Evolutionary conservation across 2,888 invertebrate species (phyloP), one percentile per base, ranked within the genome.

Genomic region (Cheilosia soror): DNA sequence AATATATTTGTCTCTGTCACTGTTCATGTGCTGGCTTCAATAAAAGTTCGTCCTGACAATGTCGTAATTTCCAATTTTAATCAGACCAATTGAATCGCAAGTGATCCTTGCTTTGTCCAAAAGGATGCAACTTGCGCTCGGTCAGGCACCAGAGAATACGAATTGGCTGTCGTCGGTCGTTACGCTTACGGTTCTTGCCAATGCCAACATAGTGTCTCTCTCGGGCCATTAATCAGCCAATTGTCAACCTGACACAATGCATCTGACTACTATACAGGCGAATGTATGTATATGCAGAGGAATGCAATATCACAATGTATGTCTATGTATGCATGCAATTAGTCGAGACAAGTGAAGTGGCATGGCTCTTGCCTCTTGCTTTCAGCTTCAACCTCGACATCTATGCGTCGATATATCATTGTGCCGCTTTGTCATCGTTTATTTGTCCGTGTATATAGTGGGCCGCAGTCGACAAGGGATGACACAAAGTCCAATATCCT

Each of bases 141-240:
- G 76, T 63, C 69, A 65, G 57, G 57, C 80, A 68, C 47, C 80
- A 68, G 57, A 79, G 47, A 47, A 72, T 65, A 53, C 15, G 58
- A 69, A 75, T 51, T 72, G 66, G 58, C 55, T 65, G 47, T 47
- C 51, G 25, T 51, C 31, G 51, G 55, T 57, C 20, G 40, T 62
- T 40, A 37, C 68, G 47, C n/a, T 11, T 37, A 11, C 37, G 33
- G 42, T 66, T 62, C 82, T 66, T 77, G 71, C 68, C 83, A 78
- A 79, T 80, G 68, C 40, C 69, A 75, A 75, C 75, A 84, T 76
- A 72, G 66, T 71, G 69, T 71, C 76, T 80, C 72, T 76, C 75
- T 81, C 78, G 79, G 69, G 79, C 88, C 87, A 88, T 89, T 89
- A 89, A 89, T 89, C 89, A 89, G 88, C 88, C 88, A 88, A 89